Evolutionary conservation across 2,888 invertebrate species (phyloP), one percentile per base, ranked within the genome.

Genomic region (Drosophila kambysellisi): DNA sequence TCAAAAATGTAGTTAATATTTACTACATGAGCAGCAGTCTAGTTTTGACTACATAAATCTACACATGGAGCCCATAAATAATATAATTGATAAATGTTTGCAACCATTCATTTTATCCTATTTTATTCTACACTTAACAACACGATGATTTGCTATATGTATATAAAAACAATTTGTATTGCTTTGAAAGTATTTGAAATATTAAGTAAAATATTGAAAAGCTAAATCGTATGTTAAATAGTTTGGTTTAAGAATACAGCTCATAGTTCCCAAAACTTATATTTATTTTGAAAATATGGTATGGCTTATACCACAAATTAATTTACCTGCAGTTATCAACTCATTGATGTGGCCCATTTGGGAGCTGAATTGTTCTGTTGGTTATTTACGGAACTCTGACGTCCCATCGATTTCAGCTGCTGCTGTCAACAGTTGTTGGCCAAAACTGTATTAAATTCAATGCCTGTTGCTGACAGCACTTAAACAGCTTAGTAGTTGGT

Each of bases 401-500:
- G 46, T 17, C 62, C 35, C 35, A 72, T 48, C 67, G 51, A 53
- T 54, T 52, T 30, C 8, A 37, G 58, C 39, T 51, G 41, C n/a
- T 51, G 58, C 39, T 60, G 53, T 41, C 57, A 64, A 48, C 75
- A 77, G 63, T 78, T 75, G 76, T 43, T 54, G 53, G 58, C 30
- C 52, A 54, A 37, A 66, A 48, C 32, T 35, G 68, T 33, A 37
- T 20, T 41, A 48, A 75, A 48, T 63, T 70, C 53, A 30, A 15
- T 48, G 78, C 78, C 73, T 80, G 78, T 72, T 79, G 80, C 80
- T 76, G 78, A 76, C 78, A 80, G 64, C 72, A 65, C 48, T 61
- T 50, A 60, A 76, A 57, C 46, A 62, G 58, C 62, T 61, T 48
- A 58, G 48, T 50, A 66, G 43, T 50, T 63, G 48, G 61, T 25